Conservation (phyloP, 2,797 vertebrate species). For the Spinibarbus caldwelli region DNA sequence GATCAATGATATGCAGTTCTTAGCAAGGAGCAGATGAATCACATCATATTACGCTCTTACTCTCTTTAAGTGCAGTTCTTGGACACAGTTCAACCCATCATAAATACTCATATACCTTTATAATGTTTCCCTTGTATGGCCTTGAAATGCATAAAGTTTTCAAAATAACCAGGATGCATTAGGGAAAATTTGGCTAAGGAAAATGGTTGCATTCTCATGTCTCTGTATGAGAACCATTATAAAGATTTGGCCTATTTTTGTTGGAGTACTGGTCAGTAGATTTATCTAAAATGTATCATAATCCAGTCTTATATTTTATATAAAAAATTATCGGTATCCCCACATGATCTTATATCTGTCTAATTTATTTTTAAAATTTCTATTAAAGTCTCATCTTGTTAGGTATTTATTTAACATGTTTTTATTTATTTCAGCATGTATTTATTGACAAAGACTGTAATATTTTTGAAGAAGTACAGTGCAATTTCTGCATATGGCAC, state of each 20-base stretch:
- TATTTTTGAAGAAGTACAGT: conserved; percentile 81
- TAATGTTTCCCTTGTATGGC: conserved; percentile 39
- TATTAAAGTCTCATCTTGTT: conserved; percentile 77
- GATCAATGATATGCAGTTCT: conserved; percentile 41
- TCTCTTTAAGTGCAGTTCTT: conserved; percentile 47
- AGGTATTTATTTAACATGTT: conserved; percentile 74
- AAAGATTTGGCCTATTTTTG: conserved; percentile 39
- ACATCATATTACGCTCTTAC: conserved; percentile 14
- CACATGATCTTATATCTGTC: conserved; percentile 60
- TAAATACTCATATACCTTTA: conserved; percentile 41
- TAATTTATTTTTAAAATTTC: conserved; percentile 66
- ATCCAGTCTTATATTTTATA: conserved; percentile 53
- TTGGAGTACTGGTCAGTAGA: conserved; percentile 42
- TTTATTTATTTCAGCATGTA: conserved; percentile 80
- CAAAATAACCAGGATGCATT: conserved; percentile 28
- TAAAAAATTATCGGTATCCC: conserved; percentile 41
- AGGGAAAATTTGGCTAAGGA: conserved; percentile 20
- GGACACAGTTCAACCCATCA: conserved; percentile 25
- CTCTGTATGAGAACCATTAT: conserved; percentile 21
- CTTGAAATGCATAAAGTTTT: conserved; percentile 36
- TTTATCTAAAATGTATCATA: conserved; percentile 50
- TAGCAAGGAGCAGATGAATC: conserved; percentile 28
- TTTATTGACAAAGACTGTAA: conserved; percentile 83
- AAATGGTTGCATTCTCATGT: conserved; percentile 20
- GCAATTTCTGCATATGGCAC: conserved; percentile 84